phyloP scores from a whole-genome alignment of 2,888 invertebrate genomes.

The Bhutanitis thaidina region DNA sequence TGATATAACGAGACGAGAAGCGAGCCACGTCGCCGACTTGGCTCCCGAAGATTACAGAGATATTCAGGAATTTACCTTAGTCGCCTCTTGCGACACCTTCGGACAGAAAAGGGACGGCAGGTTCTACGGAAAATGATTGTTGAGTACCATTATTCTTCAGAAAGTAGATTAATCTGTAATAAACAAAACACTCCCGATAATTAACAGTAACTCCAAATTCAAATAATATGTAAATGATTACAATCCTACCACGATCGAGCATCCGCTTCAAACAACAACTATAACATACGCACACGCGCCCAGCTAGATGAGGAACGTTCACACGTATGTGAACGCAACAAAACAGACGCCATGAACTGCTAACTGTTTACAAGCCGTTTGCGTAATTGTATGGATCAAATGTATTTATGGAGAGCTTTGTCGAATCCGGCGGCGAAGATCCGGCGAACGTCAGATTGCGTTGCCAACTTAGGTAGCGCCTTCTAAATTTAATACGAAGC shows the following conservation, averaged over 20 bases:
- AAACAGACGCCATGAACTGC: conserved; percentile 8
- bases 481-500: conserved; percentile 4
- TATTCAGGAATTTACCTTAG: too few relatives aligned
- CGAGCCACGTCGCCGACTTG: too few relatives aligned
- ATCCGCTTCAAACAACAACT: background rate
- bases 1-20: too few relatives aligned
- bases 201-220: too few relatives aligned
- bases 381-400: conserved; percentile 17
- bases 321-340: conserved; percentile 4
- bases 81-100: too few relatives aligned
- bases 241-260: background rate
- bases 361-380: conserved; percentile 16
- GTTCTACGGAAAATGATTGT: too few relatives aligned
- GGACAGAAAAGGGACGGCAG: too few relatives aligned
- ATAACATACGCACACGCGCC: background rate
- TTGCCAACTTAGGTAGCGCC: background rate
- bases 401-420: conserved; percentile 15
- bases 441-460: background rate
- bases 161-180: too few relatives aligned
- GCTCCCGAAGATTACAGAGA: too few relatives aligned
- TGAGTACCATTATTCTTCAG: too few relatives aligned
- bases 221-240: background rate
- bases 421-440: conserved; percentile 6
- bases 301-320: conserved; percentile 1
- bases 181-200: too few relatives aligned